Percentiles rank a stretch among this genome's conserved stretches.
Conservation (phyloP, 2,888 invertebrate genomes). For the Agriopis marginaria region DNA sequence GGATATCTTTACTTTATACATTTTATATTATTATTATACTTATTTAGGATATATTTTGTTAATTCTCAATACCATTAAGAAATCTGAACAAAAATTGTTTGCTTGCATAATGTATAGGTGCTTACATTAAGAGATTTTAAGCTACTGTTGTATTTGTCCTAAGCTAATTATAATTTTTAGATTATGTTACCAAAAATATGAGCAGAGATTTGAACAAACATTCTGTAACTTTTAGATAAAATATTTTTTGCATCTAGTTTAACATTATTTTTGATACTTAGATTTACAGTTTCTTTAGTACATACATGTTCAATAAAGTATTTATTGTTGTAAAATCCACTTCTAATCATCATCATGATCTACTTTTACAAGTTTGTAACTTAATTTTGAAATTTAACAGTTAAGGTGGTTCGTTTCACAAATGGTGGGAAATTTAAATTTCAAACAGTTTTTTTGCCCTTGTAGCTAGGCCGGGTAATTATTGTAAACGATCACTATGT, state of each 20-base stretch:
- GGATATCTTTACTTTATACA: conserved; percentile 6
- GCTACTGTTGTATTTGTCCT: conserved; percentile 12
- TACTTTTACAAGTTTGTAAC: neutral
- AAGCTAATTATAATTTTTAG: conserved; percentile 3
- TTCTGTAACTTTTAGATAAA: neutral
- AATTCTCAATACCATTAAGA: conserved; percentile 1
- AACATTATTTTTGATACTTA: neutral
- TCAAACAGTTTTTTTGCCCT: too few species aligned
- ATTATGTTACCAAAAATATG: conserved; percentile 19
- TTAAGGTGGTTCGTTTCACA: too few species aligned
- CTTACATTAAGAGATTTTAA: conserved; percentile 8
- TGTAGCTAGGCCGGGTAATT: too few species aligned
- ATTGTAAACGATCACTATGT: too few species aligned
- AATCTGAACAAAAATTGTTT: conserved; percentile 9
- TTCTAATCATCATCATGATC: neutral
- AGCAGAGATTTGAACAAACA: conserved; percentile 5
- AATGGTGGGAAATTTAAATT: too few species aligned
- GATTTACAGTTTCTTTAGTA: neutral
- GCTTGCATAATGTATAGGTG: conserved; percentile 10
- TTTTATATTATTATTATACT: neutral
- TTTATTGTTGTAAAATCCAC: neutral
- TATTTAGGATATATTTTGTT: neutral
- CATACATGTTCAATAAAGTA: neutral
- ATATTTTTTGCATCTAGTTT: conserved; percentile 7
- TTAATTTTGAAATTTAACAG: too few species aligned